Evolutionary conservation across 1,140 invertebrate genomes (phyloP).

Genomic region (Telenomus remus): DNA sequence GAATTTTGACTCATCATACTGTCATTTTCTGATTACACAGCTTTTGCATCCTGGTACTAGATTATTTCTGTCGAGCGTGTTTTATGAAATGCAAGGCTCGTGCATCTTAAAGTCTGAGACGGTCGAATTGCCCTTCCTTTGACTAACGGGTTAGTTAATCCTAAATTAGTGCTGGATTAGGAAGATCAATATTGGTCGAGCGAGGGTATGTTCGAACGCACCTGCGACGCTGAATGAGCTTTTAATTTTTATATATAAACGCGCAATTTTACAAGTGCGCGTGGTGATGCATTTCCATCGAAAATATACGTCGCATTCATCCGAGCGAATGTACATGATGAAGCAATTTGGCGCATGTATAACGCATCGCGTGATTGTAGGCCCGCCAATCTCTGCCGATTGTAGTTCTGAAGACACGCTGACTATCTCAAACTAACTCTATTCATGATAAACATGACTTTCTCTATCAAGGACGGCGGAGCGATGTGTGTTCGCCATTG

Average conservation of each 20-base stretch:
- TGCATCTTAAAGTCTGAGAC: too few relatives aligned
- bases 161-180: too few relatives aligned
- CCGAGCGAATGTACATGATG: constrained; percentile 38
- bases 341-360: constrained; percentile 69
- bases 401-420: constrained; percentile 74
- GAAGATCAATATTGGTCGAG: too few relatives aligned
- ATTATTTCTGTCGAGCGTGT: too few relatives aligned
- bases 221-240: too few relatives aligned
- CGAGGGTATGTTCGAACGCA: too few relatives aligned
- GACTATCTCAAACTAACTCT: constrained; percentile 76
- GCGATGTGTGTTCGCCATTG: constrained; percentile 29
- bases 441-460: constrained; percentile 68
- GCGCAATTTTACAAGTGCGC: constrained; percentile 22
- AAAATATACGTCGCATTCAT: constrained; percentile 45
- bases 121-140: too few relatives aligned
- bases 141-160: too few relatives aligned
- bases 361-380: constrained; percentile 73
- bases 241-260: constrained; percentile 26
- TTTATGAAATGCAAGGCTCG: too few relatives aligned
- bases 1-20: too few relatives aligned
- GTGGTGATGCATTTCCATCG: constrained; percentile 9
- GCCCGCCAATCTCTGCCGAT: constrained; percentile 73
- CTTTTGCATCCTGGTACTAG: too few relatives aligned
- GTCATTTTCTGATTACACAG: too few relatives aligned
- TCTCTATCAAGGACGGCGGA: constrained; percentile 48